phyloP scores from a whole-genome alignment of 2,797 vertebrate species.

The Myripristis jacobus region DNA sequence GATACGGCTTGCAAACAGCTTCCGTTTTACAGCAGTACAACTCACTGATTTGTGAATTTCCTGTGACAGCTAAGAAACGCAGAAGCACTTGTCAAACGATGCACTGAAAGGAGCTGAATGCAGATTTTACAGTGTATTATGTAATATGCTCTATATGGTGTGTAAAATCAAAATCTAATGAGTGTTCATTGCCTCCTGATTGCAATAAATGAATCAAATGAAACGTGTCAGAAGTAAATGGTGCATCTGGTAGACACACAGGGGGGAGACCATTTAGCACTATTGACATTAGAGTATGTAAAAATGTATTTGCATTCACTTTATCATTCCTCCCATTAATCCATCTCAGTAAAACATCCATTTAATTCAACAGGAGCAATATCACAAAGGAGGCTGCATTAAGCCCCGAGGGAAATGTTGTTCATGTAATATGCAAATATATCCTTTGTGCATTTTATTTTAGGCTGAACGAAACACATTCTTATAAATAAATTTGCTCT shows the following conservation, averaged over 20 bases:
- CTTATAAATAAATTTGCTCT: too few relatives aligned
- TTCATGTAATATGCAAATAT: too few relatives aligned
- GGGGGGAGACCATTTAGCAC: background rate
- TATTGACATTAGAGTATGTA: slow-evolving; percentile 2
- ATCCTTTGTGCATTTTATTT: background rate
- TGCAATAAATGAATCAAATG: slow-evolving; percentile 14
- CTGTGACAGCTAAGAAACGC: slow-evolving; percentile 34
- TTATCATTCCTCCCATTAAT: background rate
- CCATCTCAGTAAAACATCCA: background rate
- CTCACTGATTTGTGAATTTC: slow-evolving; percentile 4
- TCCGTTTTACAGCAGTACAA: slow-evolving; percentile 34
- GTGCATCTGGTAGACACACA: background rate
- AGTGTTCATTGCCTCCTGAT: slow-evolving; percentile 19
- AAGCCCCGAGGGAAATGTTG: background rate
- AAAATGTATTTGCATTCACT: background rate
- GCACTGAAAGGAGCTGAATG: slow-evolving; percentile 41
- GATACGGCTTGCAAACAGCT: slow-evolving; percentile 28
- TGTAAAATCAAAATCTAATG: slow-evolving; percentile 14
- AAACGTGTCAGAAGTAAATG: slow-evolving; percentile 32
- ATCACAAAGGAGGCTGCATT: slow-evolving; percentile 4
- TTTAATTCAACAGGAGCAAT: background rate
- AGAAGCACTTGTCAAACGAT: slow-evolving; percentile 17
- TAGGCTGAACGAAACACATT: background rate
- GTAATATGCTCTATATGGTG: background rate
- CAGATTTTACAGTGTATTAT: slow-evolving; percentile 19